Conservation (phyloP, 1,140 invertebrate species). For the Brachionus asplanchnoidis region DNA sequence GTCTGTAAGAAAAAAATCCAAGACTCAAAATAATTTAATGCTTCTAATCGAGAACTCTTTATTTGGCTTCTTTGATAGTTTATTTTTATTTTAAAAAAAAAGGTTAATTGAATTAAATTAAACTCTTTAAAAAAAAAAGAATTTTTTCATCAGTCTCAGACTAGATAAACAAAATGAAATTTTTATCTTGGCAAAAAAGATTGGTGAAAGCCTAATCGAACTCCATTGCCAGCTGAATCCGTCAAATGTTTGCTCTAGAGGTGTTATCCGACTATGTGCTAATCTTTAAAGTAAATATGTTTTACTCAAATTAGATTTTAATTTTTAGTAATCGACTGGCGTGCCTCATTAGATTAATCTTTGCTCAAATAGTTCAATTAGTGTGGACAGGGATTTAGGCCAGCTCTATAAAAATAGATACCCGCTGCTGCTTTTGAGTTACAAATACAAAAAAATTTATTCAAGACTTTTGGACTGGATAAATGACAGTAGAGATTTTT, state of each 20-base stretch:
- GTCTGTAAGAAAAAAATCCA: background rate
- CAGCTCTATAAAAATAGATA: background rate
- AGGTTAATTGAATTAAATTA: background rate
- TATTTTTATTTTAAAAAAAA: background rate
- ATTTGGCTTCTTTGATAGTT: background rate
- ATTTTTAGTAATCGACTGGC: background rate
- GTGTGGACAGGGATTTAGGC: background rate
- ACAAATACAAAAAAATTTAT: background rate
- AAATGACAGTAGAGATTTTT: background rate
- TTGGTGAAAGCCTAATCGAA: background rate
- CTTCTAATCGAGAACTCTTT: background rate
- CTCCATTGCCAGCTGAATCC: background rate
- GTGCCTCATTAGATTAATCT: background rate
- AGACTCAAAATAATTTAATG: background rate
- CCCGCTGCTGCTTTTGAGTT: background rate
- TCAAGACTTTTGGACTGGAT: background rate
- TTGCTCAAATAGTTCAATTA: background rate
- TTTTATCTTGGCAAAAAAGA: background rate
- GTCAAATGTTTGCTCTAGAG: background rate
- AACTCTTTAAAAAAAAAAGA: background rate
- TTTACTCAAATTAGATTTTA: background rate
- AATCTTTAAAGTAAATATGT: background rate
- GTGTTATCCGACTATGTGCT: background rate
- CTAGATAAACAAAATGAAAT: background rate
- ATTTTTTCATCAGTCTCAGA: background rate